Percentiles rank a stretch among this genome's conserved stretches.
These are phyloP conservation scores for Andricus grossulariae DNA, from an alignment of 1,140 invertebrate species.

Conservation along the genomic window DNA sequence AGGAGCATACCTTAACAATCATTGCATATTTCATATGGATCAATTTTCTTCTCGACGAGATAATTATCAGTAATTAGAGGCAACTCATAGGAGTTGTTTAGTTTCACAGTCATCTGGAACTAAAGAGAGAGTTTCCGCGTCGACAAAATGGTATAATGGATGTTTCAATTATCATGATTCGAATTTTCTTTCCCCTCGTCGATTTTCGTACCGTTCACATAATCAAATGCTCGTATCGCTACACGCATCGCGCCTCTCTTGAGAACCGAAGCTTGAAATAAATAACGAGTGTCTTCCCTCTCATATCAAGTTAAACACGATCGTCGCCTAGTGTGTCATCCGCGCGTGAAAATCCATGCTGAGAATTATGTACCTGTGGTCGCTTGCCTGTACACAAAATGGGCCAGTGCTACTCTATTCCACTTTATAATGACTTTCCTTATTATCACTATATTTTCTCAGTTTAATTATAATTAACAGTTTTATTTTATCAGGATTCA, in stretches of 20 bases:
- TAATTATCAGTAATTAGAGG: neutral
- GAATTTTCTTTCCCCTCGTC: neutral
- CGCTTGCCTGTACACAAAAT: neutral
- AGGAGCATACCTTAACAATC: too few relatives aligned
- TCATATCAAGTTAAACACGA: slow-evolving; percentile 18
- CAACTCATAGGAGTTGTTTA: too few relatives aligned
- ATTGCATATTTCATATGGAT: neutral
- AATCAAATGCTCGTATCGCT: slow-evolving; percentile 24
- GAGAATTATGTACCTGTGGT: slow-evolving; percentile 18
- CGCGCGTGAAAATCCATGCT: slow-evolving; percentile 15
- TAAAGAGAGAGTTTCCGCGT: neutral
- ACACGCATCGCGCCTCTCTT: slow-evolving; percentile 25
- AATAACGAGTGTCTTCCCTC: slow-evolving; percentile 29
- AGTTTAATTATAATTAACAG: too few relatives aligned
- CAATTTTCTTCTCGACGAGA: neutral
- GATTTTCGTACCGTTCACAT: neutral
- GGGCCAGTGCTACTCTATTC: neutral
- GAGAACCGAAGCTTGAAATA: slow-evolving; percentile 22
- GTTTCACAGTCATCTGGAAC: slow-evolving; percentile 10
- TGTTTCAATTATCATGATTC: slow-evolving; percentile 19
- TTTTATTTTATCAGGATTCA: too few relatives aligned
- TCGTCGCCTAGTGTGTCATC: slow-evolving; percentile 7
- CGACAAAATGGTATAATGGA: neutral
- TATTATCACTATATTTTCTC: too few relatives aligned
- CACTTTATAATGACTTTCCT: too few relatives aligned